A percentile compares a stretch with the other conserved stretches of the same genome.
phyloP scores from a whole-genome alignment of 2,888 invertebrate species.

The Prosopocoilus inquinatus region DNA sequence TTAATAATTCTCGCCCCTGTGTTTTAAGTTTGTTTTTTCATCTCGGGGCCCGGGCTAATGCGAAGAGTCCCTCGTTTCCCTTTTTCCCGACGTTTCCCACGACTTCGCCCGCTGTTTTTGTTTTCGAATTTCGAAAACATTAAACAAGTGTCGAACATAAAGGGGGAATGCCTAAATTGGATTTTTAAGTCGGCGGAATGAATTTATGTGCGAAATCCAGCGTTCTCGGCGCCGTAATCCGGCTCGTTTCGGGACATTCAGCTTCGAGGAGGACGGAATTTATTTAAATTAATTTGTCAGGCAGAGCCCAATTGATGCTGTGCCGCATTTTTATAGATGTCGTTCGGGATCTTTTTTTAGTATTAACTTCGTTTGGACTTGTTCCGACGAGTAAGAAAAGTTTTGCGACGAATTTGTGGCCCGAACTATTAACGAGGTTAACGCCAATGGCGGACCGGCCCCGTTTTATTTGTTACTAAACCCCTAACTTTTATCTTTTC shows the following conservation, averaged over 20 bases:
- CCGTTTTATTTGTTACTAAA: too few relatives aligned
- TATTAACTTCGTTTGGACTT: too few relatives aligned
- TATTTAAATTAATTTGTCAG: too few relatives aligned
- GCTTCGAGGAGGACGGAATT: not conserved
- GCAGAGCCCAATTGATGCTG: too few relatives aligned
- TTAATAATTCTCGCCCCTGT: not conserved
- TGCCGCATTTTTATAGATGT: too few relatives aligned
- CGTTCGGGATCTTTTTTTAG: too few relatives aligned
- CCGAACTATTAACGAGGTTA: too few relatives aligned
- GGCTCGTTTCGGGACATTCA: not conserved
- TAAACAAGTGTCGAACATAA: slow-evolving; percentile 15
- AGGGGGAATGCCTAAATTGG: slow-evolving; percentile 13
- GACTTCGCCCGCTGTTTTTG: not conserved
- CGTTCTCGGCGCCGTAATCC: not conserved
- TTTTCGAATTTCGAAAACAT: not conserved
- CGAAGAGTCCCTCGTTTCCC: not conserved
- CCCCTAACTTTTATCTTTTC: too few relatives aligned
- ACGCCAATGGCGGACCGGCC: too few relatives aligned
- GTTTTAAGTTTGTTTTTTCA: slow-evolving; percentile 1
- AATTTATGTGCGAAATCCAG: too few relatives aligned
- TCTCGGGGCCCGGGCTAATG: not conserved
- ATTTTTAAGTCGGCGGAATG: not conserved
- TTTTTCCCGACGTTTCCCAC: slow-evolving; percentile 1
- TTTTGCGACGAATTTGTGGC: too few relatives aligned
- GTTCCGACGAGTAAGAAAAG: too few relatives aligned